Evolutionary conservation across 2,888 invertebrate genomes (phyloP).

Genomic region (Apotomis capreana): DNA sequence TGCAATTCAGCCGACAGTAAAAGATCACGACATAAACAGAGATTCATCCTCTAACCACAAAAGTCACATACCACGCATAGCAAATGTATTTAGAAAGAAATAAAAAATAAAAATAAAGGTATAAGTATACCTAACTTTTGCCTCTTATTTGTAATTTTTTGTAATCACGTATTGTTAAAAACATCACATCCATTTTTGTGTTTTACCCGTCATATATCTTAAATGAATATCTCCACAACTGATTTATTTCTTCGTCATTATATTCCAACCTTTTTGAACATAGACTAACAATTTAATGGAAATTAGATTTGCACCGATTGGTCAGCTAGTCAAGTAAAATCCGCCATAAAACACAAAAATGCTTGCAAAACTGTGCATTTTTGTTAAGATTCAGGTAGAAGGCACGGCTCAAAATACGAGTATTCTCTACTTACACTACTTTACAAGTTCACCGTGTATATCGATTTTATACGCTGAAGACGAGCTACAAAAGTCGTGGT

Average conservation of each 20-base stretch:
- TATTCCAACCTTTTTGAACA: too few relatives aligned
- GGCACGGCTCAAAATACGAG: slow-evolving; percentile 59
- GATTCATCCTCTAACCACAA: slow-evolving; percentile 58
- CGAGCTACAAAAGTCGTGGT: slow-evolving; percentile 13
- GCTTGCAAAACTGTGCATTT: slow-evolving; percentile 9
- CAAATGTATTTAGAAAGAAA: slow-evolving; percentile 23
- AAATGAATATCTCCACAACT: too few relatives aligned
- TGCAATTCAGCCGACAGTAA: slow-evolving; percentile 50
- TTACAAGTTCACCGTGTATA: slow-evolving; percentile 30
- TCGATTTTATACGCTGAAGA: slow-evolving; percentile 15
- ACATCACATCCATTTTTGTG: slow-evolving; percentile 10
- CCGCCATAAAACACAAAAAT: slow-evolving; percentile 16
- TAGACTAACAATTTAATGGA: too few relatives aligned
- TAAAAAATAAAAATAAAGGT: slow-evolving; percentile 12
- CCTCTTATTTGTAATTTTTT: slow-evolving; percentile 19
- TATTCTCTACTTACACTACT: slow-evolving; percentile 57
- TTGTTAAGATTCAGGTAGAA: slow-evolving; percentile 54
- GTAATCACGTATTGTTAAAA: not conserved
- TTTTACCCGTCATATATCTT: not conserved
- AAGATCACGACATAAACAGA: slow-evolving; percentile 54
- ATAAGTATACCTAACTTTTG: slow-evolving; percentile 12
- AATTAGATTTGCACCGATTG: not conserved
- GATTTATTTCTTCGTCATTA: too few relatives aligned
- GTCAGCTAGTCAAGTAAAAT: not conserved
- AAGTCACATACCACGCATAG: slow-evolving; percentile 30